These are phyloP conservation scores for Microctenopoma stevenorrisi DNA, from an alignment of 2,797 vertebrate species.

Conservation along the genomic window DNA sequence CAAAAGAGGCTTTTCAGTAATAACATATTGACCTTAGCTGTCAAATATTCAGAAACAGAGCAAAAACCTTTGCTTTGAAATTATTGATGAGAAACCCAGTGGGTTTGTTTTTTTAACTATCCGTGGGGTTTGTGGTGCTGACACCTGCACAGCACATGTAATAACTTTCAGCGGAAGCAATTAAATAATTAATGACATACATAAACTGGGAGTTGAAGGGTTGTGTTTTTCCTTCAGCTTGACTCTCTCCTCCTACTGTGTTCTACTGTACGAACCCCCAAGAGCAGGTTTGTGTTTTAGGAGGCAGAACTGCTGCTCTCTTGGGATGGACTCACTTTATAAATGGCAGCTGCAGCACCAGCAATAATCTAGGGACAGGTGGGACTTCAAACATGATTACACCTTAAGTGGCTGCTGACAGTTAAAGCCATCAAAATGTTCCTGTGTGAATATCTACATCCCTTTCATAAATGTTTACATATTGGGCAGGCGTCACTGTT, in stretches of 20 bases:
- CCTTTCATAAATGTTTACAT: conserved; percentile 1
- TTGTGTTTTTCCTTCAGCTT: not conserved
- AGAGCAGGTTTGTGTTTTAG: conserved; percentile 23
- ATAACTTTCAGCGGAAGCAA: not conserved
- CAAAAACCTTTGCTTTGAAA: not conserved
- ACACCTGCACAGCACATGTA: not conserved
- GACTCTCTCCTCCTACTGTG: not conserved
- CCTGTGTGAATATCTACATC: not conserved
- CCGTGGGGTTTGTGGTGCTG: not conserved
- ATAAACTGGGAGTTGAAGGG: not conserved
- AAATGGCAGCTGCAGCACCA: conserved; percentile 32
- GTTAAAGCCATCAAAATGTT: not conserved
- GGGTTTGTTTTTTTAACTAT: not conserved
- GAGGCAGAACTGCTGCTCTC: conserved; percentile 9
- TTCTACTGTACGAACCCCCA: conserved; percentile 22
- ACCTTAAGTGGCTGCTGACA: conserved; percentile 22
- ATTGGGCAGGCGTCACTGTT: not conserved
- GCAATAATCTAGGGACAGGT: not conserved
- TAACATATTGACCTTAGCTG: not conserved
- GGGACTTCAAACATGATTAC: conserved; percentile 1
- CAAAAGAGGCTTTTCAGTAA: not conserved
- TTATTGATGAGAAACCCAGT: not conserved
- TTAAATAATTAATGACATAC: not conserved
- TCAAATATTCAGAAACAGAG: not conserved
- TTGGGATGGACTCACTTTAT: conserved; percentile 24